These are phyloP conservation scores for Anadara kagoshimensis DNA, from an alignment of 1,140 invertebrate species.

Conservation along the genomic window DNA sequence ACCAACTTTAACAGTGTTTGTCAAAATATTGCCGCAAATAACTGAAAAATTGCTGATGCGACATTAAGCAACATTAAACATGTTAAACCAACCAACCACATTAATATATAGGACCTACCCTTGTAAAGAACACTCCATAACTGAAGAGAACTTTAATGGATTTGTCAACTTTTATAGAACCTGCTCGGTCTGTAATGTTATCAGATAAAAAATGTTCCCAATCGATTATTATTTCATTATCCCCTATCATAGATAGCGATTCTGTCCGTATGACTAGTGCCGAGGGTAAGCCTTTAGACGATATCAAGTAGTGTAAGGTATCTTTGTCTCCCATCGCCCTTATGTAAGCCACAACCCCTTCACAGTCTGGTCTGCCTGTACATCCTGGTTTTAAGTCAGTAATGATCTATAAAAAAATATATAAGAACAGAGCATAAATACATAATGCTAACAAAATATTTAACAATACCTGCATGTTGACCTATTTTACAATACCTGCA, in stretches of 20 bases:
- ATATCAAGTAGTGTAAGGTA: slow-evolving; percentile 53
- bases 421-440: too few species aligned
- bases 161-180: slow-evolving; percentile 28
- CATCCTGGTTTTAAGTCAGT: slow-evolving; percentile 7
- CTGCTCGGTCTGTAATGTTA: slow-evolving; percentile 26
- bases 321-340: slow-evolving; percentile 39
- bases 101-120: slow-evolving; percentile 34
- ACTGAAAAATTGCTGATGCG: too few species aligned
- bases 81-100: slow-evolving; percentile 6
- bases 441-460: too few species aligned
- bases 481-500: too few species aligned
- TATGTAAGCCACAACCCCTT: slow-evolving; percentile 47
- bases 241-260: neutral
- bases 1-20: too few species aligned
- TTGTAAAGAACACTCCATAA: slow-evolving; percentile 54
- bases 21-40: too few species aligned
- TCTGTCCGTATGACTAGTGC: slow-evolving; percentile 40
- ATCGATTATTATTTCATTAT: slow-evolving; percentile 34
- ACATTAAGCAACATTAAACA: slow-evolving; percentile 1
- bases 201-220: slow-evolving; percentile 45
- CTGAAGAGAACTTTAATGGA: slow-evolving; percentile 33
- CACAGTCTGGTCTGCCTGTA: slow-evolving; percentile 4
- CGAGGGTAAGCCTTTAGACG: slow-evolving; percentile 45
- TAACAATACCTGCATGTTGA: too few species aligned
- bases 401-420: slow-evolving; percentile 1